Base-by-base conservation (phyloP, 2,113 vertebrate species). In the Triplophysa siluroides region DNA sequence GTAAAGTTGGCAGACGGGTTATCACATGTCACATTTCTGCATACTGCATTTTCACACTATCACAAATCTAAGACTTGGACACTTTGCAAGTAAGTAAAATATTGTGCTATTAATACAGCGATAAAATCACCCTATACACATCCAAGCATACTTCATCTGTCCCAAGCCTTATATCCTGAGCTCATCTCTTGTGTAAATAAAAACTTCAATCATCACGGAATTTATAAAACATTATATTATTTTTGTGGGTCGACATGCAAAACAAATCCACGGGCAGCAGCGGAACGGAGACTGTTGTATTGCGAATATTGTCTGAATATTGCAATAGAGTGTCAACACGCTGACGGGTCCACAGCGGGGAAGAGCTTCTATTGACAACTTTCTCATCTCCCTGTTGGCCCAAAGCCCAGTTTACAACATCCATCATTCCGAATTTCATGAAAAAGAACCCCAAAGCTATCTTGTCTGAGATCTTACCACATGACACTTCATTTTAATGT, bases 361-460 rank as follows among this genome's bases (percentile, higher is more conserved):
- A 77, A 73, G 73, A 58, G 29, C n/a, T 67, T 71, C 18, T 64
- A 56, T 70, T 80, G 77, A 79, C 71, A 83, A 50, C 19, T 61
- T 61, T 56, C 64, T 65, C 11, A n/a, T 64, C 52, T 61, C 56
- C 58, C 45, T 69, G 43, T 43, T 47, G 78, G 50, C 43, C 56
- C 33, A 72, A 72, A 65, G 26, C 67, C 60, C 10, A 29, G 7
- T 72, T 76, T 41, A 68, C 63, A 45, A 19, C 61, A 84, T 73
- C 52, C 50, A 60, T 62, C 41, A 68, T 8, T 29, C 18, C 21
- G 70, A 76, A 83, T 43, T 14, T 61, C 47, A 8, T 19, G 4
- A 65, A 38, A 67, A 60, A 68, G n/a, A 68, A 52, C 41, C 23
- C 29, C 7, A 7, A 23, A 60, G 61, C 52, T 62, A 63, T 65